These are phyloP conservation scores for Andrena hattorfiana DNA, from an alignment of 2,888 invertebrate species.

Conservation along the genomic window DNA sequence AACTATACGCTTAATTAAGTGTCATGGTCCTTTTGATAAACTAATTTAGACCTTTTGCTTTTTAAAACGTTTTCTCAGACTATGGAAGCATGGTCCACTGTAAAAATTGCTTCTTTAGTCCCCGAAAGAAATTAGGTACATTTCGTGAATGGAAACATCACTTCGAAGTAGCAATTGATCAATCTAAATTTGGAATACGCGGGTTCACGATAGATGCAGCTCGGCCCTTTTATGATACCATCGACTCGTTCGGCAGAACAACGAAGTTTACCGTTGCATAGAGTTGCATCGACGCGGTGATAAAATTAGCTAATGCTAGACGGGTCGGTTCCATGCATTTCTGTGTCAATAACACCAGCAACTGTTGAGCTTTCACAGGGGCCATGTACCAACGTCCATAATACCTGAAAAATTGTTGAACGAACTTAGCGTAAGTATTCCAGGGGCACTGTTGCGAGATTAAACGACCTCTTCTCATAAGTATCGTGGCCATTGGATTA, in stretches of 20 bases:
- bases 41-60: too few relatives aligned
- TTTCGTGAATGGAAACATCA: background rate
- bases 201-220: background rate
- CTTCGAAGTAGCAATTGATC: background rate
- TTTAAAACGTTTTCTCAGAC: too few relatives aligned
- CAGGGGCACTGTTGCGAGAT: background rate
- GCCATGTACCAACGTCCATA: background rate
- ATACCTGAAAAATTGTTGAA: conserved; percentile 5
- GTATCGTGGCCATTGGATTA: background rate
- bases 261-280: conserved; percentile 27
- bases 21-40: too few relatives aligned
- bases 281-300: conserved; percentile 9
- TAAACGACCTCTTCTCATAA: background rate
- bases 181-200: conserved; percentile 4
- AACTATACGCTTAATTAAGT: too few relatives aligned
- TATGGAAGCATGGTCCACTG: too few relatives aligned
- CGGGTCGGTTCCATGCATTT: background rate
- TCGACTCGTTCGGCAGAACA: background rate
- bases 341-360: background rate
- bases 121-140: background rate
- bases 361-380: background rate
- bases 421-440: too few relatives aligned
- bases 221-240: background rate
- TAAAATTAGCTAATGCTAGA: conserved; percentile 15
- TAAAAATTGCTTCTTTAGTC: too few relatives aligned